Base-by-base conservation (phyloP, 2,113 vertebrate species). In the Burhinus oedicnemus region DNA sequence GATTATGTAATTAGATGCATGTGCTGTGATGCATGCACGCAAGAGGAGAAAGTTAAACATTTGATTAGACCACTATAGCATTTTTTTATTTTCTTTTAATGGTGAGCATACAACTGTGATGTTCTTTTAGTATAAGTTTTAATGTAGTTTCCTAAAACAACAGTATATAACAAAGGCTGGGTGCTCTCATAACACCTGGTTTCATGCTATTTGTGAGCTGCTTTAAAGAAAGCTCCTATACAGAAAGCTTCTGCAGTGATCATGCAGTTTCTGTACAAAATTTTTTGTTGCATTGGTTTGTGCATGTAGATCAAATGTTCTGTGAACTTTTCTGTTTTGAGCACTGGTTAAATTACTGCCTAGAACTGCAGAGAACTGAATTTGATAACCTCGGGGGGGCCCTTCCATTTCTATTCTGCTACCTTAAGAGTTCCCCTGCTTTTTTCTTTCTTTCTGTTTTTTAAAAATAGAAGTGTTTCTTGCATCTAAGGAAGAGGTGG, bases 21-120 rank as follows among this genome's bases (percentile, higher is more conserved):
- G 47, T 65, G 58, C 82, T 62, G n/a, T 80, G 91, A 51, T 87
- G 32, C 66, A 51, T 83, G 23, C 54, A 69, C 0, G 1, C 12
- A 34, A 54, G 54, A 82, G 18, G 38, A 38, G 36, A 64, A 94
- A 95, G 57, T 85, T 79, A 87, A 93, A 76, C 36, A 66, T 85
- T 86, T 94, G 38, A 79, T 87, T 94, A 29, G 27, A 77, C 15
- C 40, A 15, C 65, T 72, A 7, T 27, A 83, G 57, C n/a, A 55
- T 72, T 87, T 97, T 40, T 89, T 58, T 44, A 71, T 78, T 93
- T 95, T 89, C 52, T 93, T 87, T 68, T 64, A 85, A 71, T 87
- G 77, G 49, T 77, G 32, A 91, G 32, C 40, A 58, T n/a, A 65
- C 83, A 89, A 47, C 32, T 95, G 38, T 86, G 66, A 66, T 80